These are phyloP conservation scores for Rhinopomastus cyanomelas DNA, from an alignment of 2,113 vertebrate species.

Conservation along the genomic window DNA sequence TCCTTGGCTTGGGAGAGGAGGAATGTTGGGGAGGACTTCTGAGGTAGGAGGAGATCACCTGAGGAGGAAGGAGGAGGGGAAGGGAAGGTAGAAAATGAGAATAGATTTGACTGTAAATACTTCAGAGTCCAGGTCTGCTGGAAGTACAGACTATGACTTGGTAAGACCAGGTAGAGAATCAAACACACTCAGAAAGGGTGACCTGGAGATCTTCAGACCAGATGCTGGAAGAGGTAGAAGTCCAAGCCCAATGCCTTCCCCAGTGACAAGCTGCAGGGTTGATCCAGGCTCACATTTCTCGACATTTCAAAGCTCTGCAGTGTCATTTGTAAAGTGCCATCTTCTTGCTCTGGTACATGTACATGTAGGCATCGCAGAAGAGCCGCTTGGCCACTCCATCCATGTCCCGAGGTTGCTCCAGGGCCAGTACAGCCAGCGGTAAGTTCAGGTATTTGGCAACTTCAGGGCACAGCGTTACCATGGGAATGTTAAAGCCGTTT, in stretches of 20 bases:
- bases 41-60: background rate
- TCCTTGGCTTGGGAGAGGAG: background rate
- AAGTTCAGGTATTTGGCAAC: conserved; percentile 81
- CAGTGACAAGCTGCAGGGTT: rapidly evolving
- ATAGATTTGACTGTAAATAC: background rate
- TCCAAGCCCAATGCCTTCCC: background rate
- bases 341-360: conserved; percentile 85
- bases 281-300: background rate
- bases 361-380: conserved; percentile 92
- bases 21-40: too few relatives aligned
- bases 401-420: conserved; percentile 85
- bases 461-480: conserved; percentile 81
- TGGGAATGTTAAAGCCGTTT: conserved; percentile 86
- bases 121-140: background rate
- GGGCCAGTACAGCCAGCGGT: conserved; percentile 75
- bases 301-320: rapidly evolving
- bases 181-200: background rate
- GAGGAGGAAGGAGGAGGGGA: background rate
- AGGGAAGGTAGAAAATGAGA: background rate
- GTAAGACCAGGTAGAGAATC: background rate
- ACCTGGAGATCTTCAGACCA: background rate
- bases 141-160: background rate
- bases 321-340: conserved; percentile 84
- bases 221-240: background rate
- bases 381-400: conserved; percentile 88